Percentiles rank a stretch among this genome's conserved stretches.
Evolutionary conservation across 2,888 invertebrate species (phyloP).

Genomic region (Leucophenga maculata): DNA sequence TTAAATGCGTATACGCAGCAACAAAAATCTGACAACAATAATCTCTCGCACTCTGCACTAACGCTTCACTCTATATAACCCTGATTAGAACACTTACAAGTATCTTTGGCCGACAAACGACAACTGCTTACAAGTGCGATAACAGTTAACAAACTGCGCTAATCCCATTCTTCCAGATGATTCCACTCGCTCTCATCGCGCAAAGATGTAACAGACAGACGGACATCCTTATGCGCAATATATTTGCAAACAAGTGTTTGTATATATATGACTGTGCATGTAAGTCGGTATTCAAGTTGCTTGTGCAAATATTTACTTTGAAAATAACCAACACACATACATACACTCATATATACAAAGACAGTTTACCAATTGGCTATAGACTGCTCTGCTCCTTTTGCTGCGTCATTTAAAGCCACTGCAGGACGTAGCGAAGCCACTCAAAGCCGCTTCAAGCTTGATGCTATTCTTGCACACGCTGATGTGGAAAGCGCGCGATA

Average conservation of each 20-base stretch:
- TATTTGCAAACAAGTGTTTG: neutral
- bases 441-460: neutral
- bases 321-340: slow-evolving; percentile 57
- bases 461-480: neutral
- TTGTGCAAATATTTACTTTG: slow-evolving; percentile 55
- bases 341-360: slow-evolving; percentile 32
- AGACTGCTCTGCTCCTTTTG: neutral
- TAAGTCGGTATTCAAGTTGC: slow-evolving; percentile 36
- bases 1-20: too few species aligned
- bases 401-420: slow-evolving; percentile 14
- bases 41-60: too few species aligned
- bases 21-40: too few species aligned
- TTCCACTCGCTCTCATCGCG: slow-evolving; percentile 17
- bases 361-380: neutral
- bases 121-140: slow-evolving; percentile 59
- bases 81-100: neutral
- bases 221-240: neutral
- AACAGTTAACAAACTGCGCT: slow-evolving; percentile 58
- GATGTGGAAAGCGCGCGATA: slow-evolving; percentile 40
- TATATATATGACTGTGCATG: neutral
- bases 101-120: slow-evolving; percentile 30
- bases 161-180: slow-evolving; percentile 53
- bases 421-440: slow-evolving; percentile 16
- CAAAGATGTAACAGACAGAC: too few species aligned
- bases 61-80: too few species aligned